These are phyloP conservation scores for Eueides isabella DNA, from an alignment of 1,140 invertebrate species.

Conservation along the genomic window DNA sequence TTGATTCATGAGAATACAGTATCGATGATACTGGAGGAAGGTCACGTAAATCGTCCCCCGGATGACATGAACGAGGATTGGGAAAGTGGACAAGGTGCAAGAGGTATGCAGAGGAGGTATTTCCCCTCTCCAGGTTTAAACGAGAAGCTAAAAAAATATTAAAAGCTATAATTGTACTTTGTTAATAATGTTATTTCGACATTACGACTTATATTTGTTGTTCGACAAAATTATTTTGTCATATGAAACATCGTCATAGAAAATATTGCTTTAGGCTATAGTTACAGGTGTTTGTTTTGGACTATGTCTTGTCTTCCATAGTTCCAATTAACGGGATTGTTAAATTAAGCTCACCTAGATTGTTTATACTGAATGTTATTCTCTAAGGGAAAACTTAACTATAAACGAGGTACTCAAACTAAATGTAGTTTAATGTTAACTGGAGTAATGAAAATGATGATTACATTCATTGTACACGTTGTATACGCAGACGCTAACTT, in stretches of 20 bases:
- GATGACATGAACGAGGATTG: too few relatives aligned
- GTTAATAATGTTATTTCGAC: background rate
- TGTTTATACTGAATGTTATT: constrained; percentile 17
- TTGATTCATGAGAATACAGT: too few relatives aligned
- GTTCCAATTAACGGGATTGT: constrained; percentile 18
- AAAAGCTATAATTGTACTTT: too few relatives aligned
- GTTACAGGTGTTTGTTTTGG: background rate
- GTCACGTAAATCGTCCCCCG: too few relatives aligned
- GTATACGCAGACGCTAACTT: background rate
- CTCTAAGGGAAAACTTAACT: constrained; percentile 6
- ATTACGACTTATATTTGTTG: background rate
- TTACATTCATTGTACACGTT: background rate
- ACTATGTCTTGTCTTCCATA: background rate
- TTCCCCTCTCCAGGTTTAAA: too few relatives aligned
- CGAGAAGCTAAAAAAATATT: too few relatives aligned
- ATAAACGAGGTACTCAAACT: constrained; percentile 11
- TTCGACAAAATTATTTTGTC: background rate
- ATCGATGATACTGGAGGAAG: too few relatives aligned
- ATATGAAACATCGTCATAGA: background rate
- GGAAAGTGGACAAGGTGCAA: too few relatives aligned
- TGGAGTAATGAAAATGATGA: constrained; percentile 6
- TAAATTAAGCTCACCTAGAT: constrained; percentile 22
- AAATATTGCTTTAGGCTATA: background rate
- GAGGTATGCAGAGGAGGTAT: too few relatives aligned
- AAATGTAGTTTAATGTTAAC: constrained; percentile 3